Conservation (phyloP, 1,140 invertebrate species). For the Galleria mellonella region DNA sequence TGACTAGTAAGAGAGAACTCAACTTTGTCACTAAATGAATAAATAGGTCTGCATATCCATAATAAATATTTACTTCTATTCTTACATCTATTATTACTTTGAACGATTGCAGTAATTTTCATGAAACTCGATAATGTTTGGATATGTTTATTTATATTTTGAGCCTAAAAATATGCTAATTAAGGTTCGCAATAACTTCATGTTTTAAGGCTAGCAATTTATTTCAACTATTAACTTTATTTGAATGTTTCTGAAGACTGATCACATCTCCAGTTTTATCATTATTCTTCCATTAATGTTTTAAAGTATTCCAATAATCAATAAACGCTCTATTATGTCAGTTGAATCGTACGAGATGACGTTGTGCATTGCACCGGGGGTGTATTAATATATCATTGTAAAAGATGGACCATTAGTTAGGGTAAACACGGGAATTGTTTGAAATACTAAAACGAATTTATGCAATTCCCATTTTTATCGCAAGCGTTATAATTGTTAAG, state of each 20-base stretch:
- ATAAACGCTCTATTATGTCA: not conserved
- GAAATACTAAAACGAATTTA: constrained; percentile 10
- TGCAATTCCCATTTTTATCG: constrained; percentile 34
- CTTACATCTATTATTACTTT: no score
- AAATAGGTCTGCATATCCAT: no score
- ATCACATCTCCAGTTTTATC: constrained; percentile 22
- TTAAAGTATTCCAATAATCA: not conserved
- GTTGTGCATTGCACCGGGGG: constrained; percentile 43
- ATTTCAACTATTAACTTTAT: not conserved
- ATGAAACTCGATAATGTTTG: no score
- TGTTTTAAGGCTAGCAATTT: constrained; percentile 6
- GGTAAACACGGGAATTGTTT: constrained; percentile 12
- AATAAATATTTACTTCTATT: no score
- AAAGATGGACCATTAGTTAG: constrained; percentile 65
- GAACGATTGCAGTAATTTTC: no score
- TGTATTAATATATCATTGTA: constrained; percentile 60
- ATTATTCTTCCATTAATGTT: constrained; percentile 27
- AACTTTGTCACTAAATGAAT: no score
- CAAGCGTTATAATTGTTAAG: constrained; percentile 39
- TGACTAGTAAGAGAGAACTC: no score
- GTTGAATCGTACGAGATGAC: constrained; percentile 21
- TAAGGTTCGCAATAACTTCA: no score
- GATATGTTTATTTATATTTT: no score
- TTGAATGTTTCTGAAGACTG: constrained; percentile 31
- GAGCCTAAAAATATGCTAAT: no score